Evolutionary conservation across 2,797 vertebrate species (phyloP).

Genomic region (Nyctibius grandis): DNA sequence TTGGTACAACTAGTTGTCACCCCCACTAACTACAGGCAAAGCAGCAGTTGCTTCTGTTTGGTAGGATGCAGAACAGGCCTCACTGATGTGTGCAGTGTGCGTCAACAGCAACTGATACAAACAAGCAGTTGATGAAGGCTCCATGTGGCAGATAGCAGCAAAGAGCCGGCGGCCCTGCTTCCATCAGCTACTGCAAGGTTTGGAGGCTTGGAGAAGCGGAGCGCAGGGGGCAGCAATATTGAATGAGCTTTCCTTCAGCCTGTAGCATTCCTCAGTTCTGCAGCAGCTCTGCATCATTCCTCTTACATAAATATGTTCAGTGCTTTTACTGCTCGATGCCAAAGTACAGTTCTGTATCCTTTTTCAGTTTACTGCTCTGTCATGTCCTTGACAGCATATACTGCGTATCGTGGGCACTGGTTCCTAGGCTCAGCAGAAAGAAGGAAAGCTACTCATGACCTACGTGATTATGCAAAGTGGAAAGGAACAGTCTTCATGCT

Average conservation of each 20-base stretch:
- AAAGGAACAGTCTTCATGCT: background rate
- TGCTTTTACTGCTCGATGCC: background rate
- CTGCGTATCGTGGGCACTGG: background rate
- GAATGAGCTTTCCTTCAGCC: background rate
- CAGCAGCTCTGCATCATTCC: accelerated
- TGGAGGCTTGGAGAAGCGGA: background rate
- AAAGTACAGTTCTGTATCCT: background rate
- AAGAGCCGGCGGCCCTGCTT: background rate
- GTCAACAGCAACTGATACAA: background rate
- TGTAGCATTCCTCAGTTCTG: background rate
- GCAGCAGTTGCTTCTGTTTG: background rate
- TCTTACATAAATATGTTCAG: accelerated
- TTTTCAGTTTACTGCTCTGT: background rate
- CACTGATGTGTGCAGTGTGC: background rate
- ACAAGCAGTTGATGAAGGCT: background rate
- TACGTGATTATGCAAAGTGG: background rate
- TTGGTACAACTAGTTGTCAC: background rate
- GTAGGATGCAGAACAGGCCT: background rate
- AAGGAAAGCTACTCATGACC: background rate
- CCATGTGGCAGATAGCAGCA: background rate
- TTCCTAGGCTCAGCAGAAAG: background rate
- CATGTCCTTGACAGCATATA: accelerated
- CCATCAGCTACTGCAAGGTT: background rate
- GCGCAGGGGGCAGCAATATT: background rate
- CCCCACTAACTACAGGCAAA: background rate